phyloP scores from a whole-genome alignment of 2,797 vertebrate genomes.

The Sarcoramphus papa region DNA sequence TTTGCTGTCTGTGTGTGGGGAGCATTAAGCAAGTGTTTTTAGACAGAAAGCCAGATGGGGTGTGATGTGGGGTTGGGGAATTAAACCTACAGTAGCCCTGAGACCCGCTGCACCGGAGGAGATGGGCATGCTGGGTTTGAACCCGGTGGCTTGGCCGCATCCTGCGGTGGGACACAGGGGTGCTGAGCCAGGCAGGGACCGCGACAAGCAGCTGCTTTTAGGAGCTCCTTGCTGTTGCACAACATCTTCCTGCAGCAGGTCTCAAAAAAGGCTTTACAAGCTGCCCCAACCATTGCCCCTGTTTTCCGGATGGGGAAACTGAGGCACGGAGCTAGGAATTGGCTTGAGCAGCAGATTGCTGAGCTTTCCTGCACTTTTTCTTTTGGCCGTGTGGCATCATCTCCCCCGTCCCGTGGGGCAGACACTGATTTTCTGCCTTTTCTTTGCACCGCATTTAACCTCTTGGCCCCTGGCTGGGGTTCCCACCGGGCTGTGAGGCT shows the following conservation, averaged over 20 bases:
- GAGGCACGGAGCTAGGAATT: not conserved
- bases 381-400: not conserved
- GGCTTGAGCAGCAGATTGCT: not conserved
- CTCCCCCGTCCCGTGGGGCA: not conserved
- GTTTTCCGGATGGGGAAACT: not conserved
- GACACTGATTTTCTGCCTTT: not conserved
- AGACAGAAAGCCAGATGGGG: rapidly evolving
- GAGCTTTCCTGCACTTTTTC: not conserved
- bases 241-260: not conserved
- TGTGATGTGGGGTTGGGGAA: not conserved
- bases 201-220: not conserved
- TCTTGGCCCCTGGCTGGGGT: not conserved
- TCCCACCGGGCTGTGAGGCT: not conserved
- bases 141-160: rapidly evolving
- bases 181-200: rapidly evolving
- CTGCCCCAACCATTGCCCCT: not conserved
- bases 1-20: rapidly evolving
- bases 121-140: rapidly evolving
- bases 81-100: not conserved
- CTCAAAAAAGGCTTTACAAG: not conserved
- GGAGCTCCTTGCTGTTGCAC: not conserved
- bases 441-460: not conserved
- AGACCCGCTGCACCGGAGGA: not conserved
- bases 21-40: not conserved
- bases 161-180: not conserved